phyloP scores from a whole-genome alignment of 2,113 vertebrate species.

The Coturnix japonica region DNA sequence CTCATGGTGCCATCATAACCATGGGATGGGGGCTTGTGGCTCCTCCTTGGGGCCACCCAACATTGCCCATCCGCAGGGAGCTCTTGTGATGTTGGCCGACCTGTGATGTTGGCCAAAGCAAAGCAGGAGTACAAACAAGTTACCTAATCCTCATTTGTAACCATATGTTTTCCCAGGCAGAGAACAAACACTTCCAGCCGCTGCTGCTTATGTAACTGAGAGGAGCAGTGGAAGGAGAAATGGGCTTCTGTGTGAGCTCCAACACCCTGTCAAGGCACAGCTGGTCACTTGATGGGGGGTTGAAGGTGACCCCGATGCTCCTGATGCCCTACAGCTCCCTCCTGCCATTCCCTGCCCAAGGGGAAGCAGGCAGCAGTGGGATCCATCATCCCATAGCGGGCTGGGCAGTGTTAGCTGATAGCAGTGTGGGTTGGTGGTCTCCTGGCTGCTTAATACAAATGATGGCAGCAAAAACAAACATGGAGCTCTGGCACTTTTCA shows the following conservation, averaged over 20 bases:
- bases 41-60: neutral
- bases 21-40: neutral
- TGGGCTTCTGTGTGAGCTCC: neutral
- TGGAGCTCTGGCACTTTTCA: neutral
- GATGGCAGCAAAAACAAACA: neutral
- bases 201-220: neutral
- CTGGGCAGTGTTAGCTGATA: neutral
- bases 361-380: neutral
- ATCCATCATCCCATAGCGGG: no score
- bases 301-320: neutral
- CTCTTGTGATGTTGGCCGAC: neutral
- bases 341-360: neutral
- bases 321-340: neutral
- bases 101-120: neutral
- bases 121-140: neutral
- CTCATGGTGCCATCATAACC: neutral
- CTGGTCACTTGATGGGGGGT: rapidly evolving
- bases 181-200: constrained; percentile 47
- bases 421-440: neutral
- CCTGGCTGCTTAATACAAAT: neutral
- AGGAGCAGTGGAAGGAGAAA: neutral
- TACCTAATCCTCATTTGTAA: constrained; percentile 18
- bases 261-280: no score
- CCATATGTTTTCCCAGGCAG: constrained; percentile 16
- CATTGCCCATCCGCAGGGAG: neutral